Base-by-base conservation (phyloP, 92 coral and sea anemone genomes). In the Epizoanthus ramosus region DNA sequence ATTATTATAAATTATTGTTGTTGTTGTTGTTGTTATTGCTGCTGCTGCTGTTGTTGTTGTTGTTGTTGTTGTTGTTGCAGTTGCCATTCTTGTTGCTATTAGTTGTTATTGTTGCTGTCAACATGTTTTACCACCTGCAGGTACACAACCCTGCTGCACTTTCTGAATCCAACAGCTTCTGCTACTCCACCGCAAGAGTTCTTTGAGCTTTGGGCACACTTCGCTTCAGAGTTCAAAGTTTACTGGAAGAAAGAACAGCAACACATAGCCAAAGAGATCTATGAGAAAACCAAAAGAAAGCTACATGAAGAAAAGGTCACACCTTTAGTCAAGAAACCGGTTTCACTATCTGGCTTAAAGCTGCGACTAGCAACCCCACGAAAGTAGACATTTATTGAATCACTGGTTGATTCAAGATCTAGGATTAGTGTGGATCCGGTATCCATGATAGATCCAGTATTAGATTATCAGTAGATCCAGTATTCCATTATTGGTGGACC, bases 241-340 rank as follows among this genome's bases (percentile, higher is more conserved):
- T 76, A 87, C 35, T 93, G 98, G 98, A 93, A 87, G 74, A 93
- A 92, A 83, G 95, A 92, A 73, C 98, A 93, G 73, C 98, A 93
- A 60, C 85, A 84, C 5, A 88, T 93, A 72, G 92, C 95, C 66
- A 93, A 93, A 68, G 88, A 87, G 75, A 84, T 91, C 73, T 93
- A 91, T 74, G 98, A 93, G 80, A 90, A 90, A 54, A 93, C 94
- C 84, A 89, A 91, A 83, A 82, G 79, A 81, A 93, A 88, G 80
- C 85, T 93, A 35, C 79, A 86, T 33, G 89, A 90, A 60, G 93
- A 92, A 71, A 90, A 92, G 68, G 93, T 90, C 37, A 87, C 89
- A 24, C 86, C 88, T 16, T 58, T 91, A 8, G 87, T 92, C 9
- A 92, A 88, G 61, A 93, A 93, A 85, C 98, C 93, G 13, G 91